Percentiles rank a stretch among this genome's conserved stretches.
Conservation (phyloP, 2,113 vertebrate genomes). For the Xenotilapia flavipinnis region DNA sequence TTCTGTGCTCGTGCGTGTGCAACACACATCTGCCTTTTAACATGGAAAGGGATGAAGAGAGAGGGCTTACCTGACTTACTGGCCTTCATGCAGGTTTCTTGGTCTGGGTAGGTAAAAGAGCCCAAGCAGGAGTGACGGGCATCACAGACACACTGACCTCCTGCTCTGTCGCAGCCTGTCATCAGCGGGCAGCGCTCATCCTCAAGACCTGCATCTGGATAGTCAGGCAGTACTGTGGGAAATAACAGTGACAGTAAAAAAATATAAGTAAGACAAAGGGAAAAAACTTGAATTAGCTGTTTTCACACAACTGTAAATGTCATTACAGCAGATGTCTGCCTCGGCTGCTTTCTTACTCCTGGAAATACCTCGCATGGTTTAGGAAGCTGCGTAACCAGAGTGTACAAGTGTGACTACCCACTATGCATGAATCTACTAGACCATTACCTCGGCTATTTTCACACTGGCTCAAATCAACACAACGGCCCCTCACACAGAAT, state of each 20-base stretch:
- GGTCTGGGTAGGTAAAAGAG: slow-evolving; percentile 64
- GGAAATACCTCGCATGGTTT: neutral
- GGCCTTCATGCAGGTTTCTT: slow-evolving; percentile 62
- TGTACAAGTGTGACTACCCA: neutral
- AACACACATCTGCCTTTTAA: neutral
- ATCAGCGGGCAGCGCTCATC: slow-evolving; percentile 69
- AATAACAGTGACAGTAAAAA: neutral
- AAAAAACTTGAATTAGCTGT: neutral
- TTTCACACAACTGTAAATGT: neutral
- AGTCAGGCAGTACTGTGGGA: slow-evolving; percentile 48
- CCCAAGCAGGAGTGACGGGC: slow-evolving; percentile 65
- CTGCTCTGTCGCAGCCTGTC: slow-evolving; percentile 66
- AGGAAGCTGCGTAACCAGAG: neutral
- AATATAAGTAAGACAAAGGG: neutral
- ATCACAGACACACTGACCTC: slow-evolving; percentile 67
- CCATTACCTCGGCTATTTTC: neutral
- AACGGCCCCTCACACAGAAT: neutral
- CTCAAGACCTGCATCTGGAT: slow-evolving; percentile 60
- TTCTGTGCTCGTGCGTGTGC: neutral
- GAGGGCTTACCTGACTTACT: slow-evolving; percentile 59
- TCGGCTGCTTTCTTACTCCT: neutral
- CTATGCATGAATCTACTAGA: neutral
- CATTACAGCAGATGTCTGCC: neutral
- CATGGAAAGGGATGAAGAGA: neutral
- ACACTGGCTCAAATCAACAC: neutral